Evolutionary conservation across 2,797 vertebrate species (phyloP), one percentile per base, ranked within the genome.

Genomic region (Schizopygopsis pylzovi): DNA sequence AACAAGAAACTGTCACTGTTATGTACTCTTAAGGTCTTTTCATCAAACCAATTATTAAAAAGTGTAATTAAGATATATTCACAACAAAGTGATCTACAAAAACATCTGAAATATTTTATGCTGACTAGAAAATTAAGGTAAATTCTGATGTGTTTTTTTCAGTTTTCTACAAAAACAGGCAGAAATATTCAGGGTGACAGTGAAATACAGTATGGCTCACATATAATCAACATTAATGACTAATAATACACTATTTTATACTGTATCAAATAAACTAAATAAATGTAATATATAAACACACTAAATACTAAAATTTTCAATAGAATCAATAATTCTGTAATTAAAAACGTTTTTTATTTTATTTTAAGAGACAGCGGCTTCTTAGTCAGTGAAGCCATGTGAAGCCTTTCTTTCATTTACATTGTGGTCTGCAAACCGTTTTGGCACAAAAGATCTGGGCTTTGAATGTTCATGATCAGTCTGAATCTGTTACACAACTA

Each of bases 371-470:
- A 18, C 9, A 18, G 8, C 10, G 4, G 16, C 25, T 49, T 28
- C 47, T 22, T 77, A 77, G 16, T 65, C 61, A 33, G 61, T 12
- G 18, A 4, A n/a, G 37, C 37, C 54, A 4, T 43, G 37, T n/a
- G 37, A 78, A 78, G 13, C 11, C 25, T 78, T 39, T 78, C 2
- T 41, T 43, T 78, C 15, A 59, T 78, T 78, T 78, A 25, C 22
- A 43, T 16, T n/a, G 37, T 43, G 22, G 49, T 15, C 8, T 11
- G 22, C 13, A 78, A 59, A 61, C 28, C 11, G 4, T 22, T 54
- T 54, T 22, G 49, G 28, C 49, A 54, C 5, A 22, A 76, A 28
- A 54, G 2, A 76, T 76, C 22, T 22, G 5, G 3, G 33, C 13
- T 75, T 77, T 39, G 22, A 43, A 79, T 61, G 39, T 10, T 79